phyloP scores from a whole-genome alignment of 2,888 invertebrate genomes.

The Phalera bucephala region DNA sequence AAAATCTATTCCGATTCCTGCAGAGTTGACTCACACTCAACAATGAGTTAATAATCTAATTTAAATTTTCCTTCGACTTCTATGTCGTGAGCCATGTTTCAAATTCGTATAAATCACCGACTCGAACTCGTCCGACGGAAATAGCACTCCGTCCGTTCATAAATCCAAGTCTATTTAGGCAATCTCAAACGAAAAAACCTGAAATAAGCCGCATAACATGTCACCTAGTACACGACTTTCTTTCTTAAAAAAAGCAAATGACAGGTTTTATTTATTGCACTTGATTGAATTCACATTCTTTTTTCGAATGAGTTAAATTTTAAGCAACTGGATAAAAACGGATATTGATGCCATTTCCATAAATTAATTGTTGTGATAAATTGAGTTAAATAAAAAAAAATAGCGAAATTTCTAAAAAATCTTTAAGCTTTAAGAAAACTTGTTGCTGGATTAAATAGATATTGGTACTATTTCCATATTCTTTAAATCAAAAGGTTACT shows the following conservation, averaged over 20 bases:
- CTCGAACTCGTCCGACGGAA: constrained; percentile 75
- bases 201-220: constrained; percentile 69
- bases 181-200: constrained; percentile 78
- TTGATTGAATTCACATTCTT: constrained; percentile 15
- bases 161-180: constrained; percentile 80
- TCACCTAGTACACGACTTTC: constrained; percentile 53
- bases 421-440: no score
- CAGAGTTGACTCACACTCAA: constrained; percentile 54
- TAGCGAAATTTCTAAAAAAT: no score
- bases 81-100: constrained; percentile 74
- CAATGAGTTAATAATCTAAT: constrained; percentile 78
- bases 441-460: no score
- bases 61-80: constrained; percentile 73
- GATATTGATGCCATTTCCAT: neutral
- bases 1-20: constrained; percentile 49
- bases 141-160: constrained; percentile 77
- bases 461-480: no score
- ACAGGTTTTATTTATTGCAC: constrained; percentile 20
- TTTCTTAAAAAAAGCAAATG: constrained; percentile 33
- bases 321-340: neutral
- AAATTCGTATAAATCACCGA: constrained; percentile 78
- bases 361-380: no score
- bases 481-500: no score
- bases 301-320: neutral
- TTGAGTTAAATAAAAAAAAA: no score